These are phyloP conservation scores for Cyrtorhinus lividipennis DNA, from an alignment of 1,140 invertebrate genomes.

Conservation along the genomic window DNA sequence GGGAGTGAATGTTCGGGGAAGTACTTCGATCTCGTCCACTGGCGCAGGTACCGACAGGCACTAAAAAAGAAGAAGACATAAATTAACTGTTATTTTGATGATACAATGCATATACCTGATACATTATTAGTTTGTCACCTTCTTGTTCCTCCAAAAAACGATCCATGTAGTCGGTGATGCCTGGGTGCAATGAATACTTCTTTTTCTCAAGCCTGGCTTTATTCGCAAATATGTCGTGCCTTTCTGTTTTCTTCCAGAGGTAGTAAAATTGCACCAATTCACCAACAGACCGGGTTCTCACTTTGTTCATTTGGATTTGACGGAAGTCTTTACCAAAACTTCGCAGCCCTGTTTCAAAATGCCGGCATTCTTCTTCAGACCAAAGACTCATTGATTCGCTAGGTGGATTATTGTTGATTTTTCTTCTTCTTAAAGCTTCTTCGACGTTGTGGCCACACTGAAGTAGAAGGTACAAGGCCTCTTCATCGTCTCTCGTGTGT, in stretches of 20 bases:
- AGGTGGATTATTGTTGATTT: constrained; percentile 58
- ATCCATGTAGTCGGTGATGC: constrained; percentile 78
- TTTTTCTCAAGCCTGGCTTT: constrained; percentile 72
- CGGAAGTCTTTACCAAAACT: constrained; percentile 93
- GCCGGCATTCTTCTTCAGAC: constrained; percentile 94
- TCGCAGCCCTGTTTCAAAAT: constrained; percentile 88
- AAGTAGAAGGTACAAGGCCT: constrained; percentile 77
- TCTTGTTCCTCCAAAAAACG: constrained; percentile 71
- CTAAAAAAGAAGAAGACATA: no score
- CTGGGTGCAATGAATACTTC: constrained; percentile 73
- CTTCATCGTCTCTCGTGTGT: constrained; percentile 84
- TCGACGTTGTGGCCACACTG: constrained; percentile 91
- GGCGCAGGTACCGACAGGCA: background rate
- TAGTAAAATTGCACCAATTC: constrained; percentile 98
- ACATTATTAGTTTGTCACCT: constrained; percentile 23
- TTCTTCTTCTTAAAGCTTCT: constrained; percentile 71
- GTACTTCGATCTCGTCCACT: constrained; percentile 23
- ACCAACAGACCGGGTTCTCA: constrained; percentile 83
- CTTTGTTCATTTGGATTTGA: constrained; percentile 85
- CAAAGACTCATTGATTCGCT: constrained; percentile 69
- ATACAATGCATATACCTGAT: no score
- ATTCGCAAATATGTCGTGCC: constrained; percentile 80
- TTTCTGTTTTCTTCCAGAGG: constrained; percentile 96
- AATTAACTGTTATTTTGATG: no score
- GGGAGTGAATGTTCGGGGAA: constrained; percentile 42